Evolutionary conservation across 2,888 invertebrate species (phyloP).

Genomic region (Leucoptera coffeella): DNA sequence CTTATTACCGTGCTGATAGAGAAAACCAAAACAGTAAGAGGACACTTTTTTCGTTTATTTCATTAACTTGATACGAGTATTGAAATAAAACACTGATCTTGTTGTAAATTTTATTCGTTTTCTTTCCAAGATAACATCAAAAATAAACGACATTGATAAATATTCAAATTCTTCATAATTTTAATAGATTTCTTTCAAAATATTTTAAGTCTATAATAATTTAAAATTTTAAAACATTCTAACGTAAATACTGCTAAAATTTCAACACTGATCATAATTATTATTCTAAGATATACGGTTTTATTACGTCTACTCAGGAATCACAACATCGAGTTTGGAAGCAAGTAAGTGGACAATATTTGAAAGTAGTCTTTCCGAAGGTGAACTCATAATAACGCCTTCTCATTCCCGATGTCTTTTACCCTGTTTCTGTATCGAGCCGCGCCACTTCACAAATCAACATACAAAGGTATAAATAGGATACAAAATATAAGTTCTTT

Average conservation of each 20-base stretch:
- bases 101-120: conserved; percentile 5
- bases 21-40: neutral
- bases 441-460: conserved; percentile 12
- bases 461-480: conserved; percentile 35
- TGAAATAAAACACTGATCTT: neutral
- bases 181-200: conserved; percentile 15
- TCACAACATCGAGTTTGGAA: conserved; percentile 34
- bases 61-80: neutral
- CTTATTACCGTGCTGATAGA: too few relatives aligned
- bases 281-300: conserved; percentile 16
- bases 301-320: conserved; percentile 20
- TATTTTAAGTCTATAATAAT: conserved; percentile 17
- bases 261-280: conserved; percentile 9
- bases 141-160: conserved; percentile 40
- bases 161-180: conserved; percentile 9
- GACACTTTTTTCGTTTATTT: neutral
- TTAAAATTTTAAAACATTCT: conserved; percentile 21
- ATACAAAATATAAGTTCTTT: conserved; percentile 41
- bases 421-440: conserved; percentile 29
- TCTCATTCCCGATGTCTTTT: conserved; percentile 18
- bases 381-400: conserved; percentile 12
- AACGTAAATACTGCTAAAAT: conserved; percentile 9
- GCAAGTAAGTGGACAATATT: conserved; percentile 7
- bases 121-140: conserved; percentile 16
- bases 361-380: conserved; percentile 18